These are phyloP conservation scores for Antheraea assamensis DNA, from an alignment of 2,888 invertebrate species.

Conservation along the genomic window DNA sequence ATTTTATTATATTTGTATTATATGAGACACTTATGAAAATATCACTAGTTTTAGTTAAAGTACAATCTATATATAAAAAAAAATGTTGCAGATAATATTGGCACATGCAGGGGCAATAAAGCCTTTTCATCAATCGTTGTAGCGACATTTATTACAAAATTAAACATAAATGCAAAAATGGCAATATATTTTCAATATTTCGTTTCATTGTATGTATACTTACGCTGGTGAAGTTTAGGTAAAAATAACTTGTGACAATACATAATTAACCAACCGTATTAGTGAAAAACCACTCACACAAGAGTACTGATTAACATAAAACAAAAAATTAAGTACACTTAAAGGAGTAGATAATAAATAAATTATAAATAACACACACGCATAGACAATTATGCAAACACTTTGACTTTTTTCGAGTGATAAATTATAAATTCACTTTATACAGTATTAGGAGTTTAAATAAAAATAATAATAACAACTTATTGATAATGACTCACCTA, in stretches of 20 bases:
- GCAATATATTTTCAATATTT: conserved; percentile 69
- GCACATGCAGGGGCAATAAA: conserved; percentile 61
- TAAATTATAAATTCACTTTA: conserved; percentile 31
- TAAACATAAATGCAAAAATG: conserved; percentile 80
- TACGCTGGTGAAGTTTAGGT: conserved; percentile 50
- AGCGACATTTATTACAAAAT: conserved; percentile 60
- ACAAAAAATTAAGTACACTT: conserved; percentile 60
- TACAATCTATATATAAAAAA: conserved; percentile 8
- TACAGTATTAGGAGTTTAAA: conserved; percentile 31
- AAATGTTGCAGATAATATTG: conserved; percentile 42
- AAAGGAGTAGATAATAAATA: conserved; percentile 59
- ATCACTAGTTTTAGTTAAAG: conserved; percentile 19
- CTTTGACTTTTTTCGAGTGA: conserved; percentile 32
- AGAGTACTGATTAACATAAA: conserved; percentile 51
- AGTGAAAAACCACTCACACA: conserved; percentile 59
- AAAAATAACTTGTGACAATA: conserved; percentile 43
- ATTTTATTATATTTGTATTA: conserved; percentile 6
- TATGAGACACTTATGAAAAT: conserved; percentile 3
- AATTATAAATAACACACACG: conserved; percentile 57
- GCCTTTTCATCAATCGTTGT: conserved; percentile 60
- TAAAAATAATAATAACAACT: conserved; percentile 43
- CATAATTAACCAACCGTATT: conserved; percentile 48
- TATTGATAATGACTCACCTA: conserved; percentile 72
- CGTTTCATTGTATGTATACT: conserved; percentile 43
- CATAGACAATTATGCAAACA: conserved; percentile 71